phyloP scores from a whole-genome alignment of 2,113 vertebrate species.

The Nanorana parkeri region DNA sequence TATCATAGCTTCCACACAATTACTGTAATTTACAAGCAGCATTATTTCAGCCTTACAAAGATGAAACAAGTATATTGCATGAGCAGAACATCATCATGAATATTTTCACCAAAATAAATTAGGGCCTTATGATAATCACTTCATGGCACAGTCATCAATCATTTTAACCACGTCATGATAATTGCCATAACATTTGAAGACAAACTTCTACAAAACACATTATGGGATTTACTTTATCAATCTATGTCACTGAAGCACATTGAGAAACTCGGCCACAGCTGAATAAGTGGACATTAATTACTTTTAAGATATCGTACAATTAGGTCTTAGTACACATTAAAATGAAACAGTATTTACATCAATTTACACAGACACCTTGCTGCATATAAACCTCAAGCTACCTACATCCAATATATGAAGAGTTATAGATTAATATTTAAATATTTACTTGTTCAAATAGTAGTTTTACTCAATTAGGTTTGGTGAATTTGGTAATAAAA shows the following conservation, averaged over 20 bases:
- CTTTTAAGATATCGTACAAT: slow-evolving; percentile 35
- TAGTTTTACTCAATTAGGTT: no score
- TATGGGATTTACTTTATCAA: slow-evolving; percentile 56
- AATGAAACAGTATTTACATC: background rate
- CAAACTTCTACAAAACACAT: slow-evolving; percentile 46
- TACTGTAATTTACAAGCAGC: slow-evolving; percentile 7
- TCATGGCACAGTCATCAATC: slow-evolving; percentile 48
- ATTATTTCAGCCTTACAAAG: slow-evolving; percentile 4
- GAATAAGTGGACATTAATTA: slow-evolving; percentile 54
- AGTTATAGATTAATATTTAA: background rate
- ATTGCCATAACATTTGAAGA: slow-evolving; percentile 43
- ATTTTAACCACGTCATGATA: slow-evolving; percentile 50
- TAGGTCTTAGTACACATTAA: slow-evolving; percentile 16
- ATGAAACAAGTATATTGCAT: background rate
- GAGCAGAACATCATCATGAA: slow-evolving; percentile 17
- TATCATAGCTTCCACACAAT: background rate
- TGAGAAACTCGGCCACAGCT: slow-evolving; percentile 49
- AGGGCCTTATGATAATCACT: slow-evolving; percentile 37
- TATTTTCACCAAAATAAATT: slow-evolving; percentile 37
- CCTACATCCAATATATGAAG: background rate
- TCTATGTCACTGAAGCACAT: slow-evolving; percentile 50
- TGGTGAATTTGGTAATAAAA: no score
- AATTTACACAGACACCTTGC: slow-evolving; percentile 10
- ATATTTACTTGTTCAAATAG: background rate
- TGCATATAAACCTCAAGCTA: background rate